phyloP scores from a whole-genome alignment of 2,888 invertebrate species.

The Archips xylosteana region DNA sequence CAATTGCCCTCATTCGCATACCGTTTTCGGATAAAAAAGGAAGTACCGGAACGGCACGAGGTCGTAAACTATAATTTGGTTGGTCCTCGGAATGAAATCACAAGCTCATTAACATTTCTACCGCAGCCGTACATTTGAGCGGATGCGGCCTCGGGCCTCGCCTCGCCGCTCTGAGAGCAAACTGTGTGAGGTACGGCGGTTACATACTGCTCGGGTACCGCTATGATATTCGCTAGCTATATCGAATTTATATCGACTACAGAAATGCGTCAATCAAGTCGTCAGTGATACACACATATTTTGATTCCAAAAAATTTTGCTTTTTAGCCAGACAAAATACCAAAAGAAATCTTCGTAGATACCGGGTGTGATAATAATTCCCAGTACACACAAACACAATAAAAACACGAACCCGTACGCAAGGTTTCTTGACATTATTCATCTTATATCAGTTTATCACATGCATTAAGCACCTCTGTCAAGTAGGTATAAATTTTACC shows the following conservation, averaged over 20 bases:
- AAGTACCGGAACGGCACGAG: constrained; percentile 42
- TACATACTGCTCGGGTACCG: constrained; percentile 43
- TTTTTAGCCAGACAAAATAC: neutral
- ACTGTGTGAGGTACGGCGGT: constrained; percentile 43
- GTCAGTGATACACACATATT: neutral
- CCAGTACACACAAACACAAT: too few relatives aligned
- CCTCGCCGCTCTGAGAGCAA: constrained; percentile 50
- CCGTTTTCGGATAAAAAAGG: constrained; percentile 29
- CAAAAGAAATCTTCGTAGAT: too few relatives aligned
- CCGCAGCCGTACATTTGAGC: constrained; percentile 52
- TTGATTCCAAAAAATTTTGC: too few relatives aligned
- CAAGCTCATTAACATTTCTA: constrained; percentile 59
- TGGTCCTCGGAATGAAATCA: constrained; percentile 55
- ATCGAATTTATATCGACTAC: constrained; percentile 26
- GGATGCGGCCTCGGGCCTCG: constrained; percentile 58
- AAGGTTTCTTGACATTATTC: too few relatives aligned
- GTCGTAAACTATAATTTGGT: constrained; percentile 55
- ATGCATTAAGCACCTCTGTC: neutral
- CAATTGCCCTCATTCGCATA: constrained; percentile 33
- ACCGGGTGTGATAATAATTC: too few relatives aligned
- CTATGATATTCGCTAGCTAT: constrained; percentile 41
- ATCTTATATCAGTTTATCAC: too few relatives aligned
- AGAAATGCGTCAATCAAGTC: constrained; percentile 20
- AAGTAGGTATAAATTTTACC: neutral
- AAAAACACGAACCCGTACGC: too few relatives aligned